Conservation (phyloP, 2,888 invertebrate genomes). For the Penaeus monodon region DNA sequence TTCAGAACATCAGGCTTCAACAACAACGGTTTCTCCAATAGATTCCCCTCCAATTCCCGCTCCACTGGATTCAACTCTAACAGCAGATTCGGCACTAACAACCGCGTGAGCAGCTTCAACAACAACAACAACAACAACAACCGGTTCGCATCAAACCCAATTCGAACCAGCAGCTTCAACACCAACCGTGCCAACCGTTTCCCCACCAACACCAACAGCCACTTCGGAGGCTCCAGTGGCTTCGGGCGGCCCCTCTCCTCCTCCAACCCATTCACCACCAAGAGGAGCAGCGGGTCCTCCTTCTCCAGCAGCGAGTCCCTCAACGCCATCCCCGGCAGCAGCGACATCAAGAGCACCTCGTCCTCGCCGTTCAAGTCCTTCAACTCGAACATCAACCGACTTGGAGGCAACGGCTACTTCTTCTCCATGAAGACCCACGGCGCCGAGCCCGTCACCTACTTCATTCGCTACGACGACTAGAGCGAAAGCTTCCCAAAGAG, state of each 20-base stretch:
- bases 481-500: background rate
- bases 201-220: conserved; percentile 10
- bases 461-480: conserved; percentile 62
- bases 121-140: conserved; percentile 9
- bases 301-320: background rate
- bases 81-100: conserved; percentile 1
- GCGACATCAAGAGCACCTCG: background rate
- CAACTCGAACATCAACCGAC: conserved; percentile 50
- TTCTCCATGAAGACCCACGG: conserved; percentile 63
- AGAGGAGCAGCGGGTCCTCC: conserved; percentile 18
- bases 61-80: background rate
- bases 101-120: background rate
- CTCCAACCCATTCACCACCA: conserved; percentile 22
- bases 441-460: conserved; percentile 56
- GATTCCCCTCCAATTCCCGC: background rate
- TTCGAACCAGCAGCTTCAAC: conserved; percentile 10
- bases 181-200: conserved; percentile 24
- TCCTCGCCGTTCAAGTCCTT: conserved; percentile 37
- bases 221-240: background rate
- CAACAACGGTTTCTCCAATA: conserved; percentile 27
- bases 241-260: conserved; percentile 27
- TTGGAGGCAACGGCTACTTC: conserved; percentile 63
- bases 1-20: conserved; percentile 41
- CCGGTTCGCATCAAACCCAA: background rate
- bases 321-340: conserved; percentile 27